These are phyloP conservation scores for Chaenogobius annularis DNA, from an alignment of 2,113 vertebrate genomes.

Conservation along the genomic window DNA sequence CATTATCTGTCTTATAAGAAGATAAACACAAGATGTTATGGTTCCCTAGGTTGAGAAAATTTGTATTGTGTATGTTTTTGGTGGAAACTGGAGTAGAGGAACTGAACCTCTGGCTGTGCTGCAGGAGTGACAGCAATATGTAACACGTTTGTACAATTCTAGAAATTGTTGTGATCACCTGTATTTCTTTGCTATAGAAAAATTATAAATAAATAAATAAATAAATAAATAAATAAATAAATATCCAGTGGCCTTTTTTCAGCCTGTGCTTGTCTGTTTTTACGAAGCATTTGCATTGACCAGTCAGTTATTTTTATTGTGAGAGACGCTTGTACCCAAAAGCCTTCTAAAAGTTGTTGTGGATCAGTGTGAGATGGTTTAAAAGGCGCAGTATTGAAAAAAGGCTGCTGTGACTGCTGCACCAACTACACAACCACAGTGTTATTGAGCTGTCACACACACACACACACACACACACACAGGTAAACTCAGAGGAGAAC, in stretches of 20 bases:
- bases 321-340: neutral
- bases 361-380: constrained; percentile 29
- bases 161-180: too few species aligned
- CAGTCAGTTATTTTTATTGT: neutral
- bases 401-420: constrained; percentile 42
- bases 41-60: neutral
- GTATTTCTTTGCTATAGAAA: too few species aligned
- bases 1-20: too few species aligned
- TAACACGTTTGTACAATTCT: neutral
- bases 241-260: too few species aligned
- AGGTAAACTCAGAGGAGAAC: constrained; percentile 24
- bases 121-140: neutral
- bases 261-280: neutral
- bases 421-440: constrained; percentile 45
- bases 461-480: too few species aligned
- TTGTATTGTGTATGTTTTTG: neutral
- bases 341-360: neutral
- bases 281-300: neutral
- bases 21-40: too few species aligned
- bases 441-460: constrained; percentile 57
- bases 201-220: too few species aligned
- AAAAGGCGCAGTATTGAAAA: constrained; percentile 21
- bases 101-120: neutral
- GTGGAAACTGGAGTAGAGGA: neutral
- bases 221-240: too few species aligned